Evolutionary conservation across 2,797 vertebrate species (phyloP).

Genomic region (Darevskia mixta): DNA sequence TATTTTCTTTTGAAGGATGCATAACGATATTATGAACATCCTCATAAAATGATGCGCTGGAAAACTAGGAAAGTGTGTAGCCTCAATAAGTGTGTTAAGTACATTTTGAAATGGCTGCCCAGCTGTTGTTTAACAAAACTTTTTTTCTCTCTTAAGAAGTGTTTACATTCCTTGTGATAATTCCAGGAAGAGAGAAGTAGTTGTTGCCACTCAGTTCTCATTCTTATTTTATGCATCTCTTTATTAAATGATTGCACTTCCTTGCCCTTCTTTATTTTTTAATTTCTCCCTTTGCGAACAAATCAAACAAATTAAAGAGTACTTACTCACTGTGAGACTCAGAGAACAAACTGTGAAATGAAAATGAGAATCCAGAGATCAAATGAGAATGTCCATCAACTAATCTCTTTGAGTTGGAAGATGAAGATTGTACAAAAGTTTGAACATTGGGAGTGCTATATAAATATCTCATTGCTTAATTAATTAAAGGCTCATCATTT

Average conservation of each 20-base stretch:
- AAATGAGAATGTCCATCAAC: neutral
- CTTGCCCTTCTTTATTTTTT: neutral
- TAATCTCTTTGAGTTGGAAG: neutral
- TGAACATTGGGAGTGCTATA: neutral
- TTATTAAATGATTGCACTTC: neutral
- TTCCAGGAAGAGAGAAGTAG: neutral
- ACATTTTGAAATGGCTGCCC: slow-evolving; percentile 13
- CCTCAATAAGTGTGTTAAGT: neutral
- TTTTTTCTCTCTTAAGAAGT: neutral
- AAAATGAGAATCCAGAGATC: slow-evolving; percentile 5
- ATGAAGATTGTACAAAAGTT: neutral
- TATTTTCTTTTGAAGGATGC: neutral
- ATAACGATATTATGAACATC: neutral
- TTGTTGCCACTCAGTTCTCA: neutral
- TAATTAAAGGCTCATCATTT: neutral
- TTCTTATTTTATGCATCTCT: slow-evolving; percentile 21
- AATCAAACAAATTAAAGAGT: neutral
- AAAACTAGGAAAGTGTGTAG: neutral
- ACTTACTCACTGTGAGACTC: neutral
- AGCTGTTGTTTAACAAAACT: neutral
- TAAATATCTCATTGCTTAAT: neutral
- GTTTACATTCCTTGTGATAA: slow-evolving; percentile 2
- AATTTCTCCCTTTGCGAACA: neutral
- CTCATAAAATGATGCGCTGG: neutral
- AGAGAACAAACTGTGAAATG: neutral